Base-by-base conservation (phyloP, 2,888 invertebrate species). In the Dinocampus coccinellae region DNA sequence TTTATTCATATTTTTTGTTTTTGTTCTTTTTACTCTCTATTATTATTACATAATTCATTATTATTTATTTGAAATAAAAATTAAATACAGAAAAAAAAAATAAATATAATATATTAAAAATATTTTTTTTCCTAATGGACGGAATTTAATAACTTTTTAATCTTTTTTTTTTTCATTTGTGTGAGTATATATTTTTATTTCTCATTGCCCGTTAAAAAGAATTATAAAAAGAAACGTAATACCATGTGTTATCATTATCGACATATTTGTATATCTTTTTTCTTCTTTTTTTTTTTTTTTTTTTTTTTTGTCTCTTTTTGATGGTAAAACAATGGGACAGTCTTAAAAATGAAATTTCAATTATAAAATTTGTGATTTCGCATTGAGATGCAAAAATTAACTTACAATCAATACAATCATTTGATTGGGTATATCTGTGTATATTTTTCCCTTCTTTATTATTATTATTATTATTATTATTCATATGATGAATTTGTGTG, bases 141-240 rank as follows among this genome's bases (percentile, higher is more conserved):
- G 60, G 60, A n/a, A 20, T 34, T 20, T 2, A 34, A 60, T 60
- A 16, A 60, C 60, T n/a, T n/a, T n/a, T n/a, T n/a, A n/a, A n/a
- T n/a, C n/a, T n/a, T n/a, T n/a, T n/a, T n/a, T n/a, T n/a, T n/a
- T n/a, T n/a, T n/a, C n/a, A n/a, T n/a, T n/a, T n/a, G n/a, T n/a
- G n/a, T n/a, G n/a, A n/a, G n/a, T n/a, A 26, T 24, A 1, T 36
- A 20, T 20, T 20, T 47, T 16, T 47, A 16, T 0, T 47, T 16
- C n/a, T 16, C 9, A 13, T n/a, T n/a, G 16, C 16, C 3, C 16
- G 2, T n/a, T n/a, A 4, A 47, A 16, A 0, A 16, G 4, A 36
- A 36, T 36, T 36, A n/a, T n/a, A 29, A 26, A 58, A 26, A 60
- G 34, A 60, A 34, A 20, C n/a, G n/a, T n/a, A n/a, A n/a, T n/a